These are phyloP conservation scores for Aphelinus atriplicis DNA, from an alignment of 1,140 invertebrate species.

Conservation along the genomic window DNA sequence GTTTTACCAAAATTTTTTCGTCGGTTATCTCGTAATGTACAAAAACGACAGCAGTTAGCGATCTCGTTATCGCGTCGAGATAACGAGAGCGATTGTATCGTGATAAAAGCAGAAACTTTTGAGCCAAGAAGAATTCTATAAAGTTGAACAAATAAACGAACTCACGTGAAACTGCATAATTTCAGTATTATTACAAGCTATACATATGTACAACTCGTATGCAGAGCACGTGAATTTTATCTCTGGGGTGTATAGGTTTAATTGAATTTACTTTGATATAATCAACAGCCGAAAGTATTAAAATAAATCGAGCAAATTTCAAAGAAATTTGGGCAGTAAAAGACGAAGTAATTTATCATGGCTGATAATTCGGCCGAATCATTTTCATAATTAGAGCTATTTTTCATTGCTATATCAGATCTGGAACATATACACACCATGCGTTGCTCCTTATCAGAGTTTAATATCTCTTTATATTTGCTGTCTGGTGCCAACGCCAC, in stretches of 20 bases:
- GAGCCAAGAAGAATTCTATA: slow-evolving; percentile 21
- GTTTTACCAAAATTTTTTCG: too few species aligned
- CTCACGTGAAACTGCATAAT: too few species aligned
- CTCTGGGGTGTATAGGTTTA: too few species aligned
- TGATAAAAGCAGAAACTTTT: slow-evolving; percentile 33
- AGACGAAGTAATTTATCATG: slow-evolving; percentile 25
- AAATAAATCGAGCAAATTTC: too few species aligned
- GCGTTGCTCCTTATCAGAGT: slow-evolving; percentile 17
- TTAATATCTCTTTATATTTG: slow-evolving; percentile 42
- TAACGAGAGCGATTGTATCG: slow-evolving; percentile 18
- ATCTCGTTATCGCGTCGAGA: slow-evolving; percentile 31
- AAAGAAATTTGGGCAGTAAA: too few species aligned
- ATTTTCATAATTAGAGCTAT: slow-evolving; percentile 5
- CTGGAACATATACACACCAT: too few species aligned
- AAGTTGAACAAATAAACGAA: slow-evolving; percentile 8
- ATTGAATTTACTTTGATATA: too few species aligned
- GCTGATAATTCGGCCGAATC: slow-evolving; percentile 31
- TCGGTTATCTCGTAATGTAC: background rate
- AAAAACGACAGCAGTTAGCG: slow-evolving; percentile 18
- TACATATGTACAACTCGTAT: too few species aligned
- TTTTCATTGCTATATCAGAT: too few species aligned
- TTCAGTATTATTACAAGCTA: too few species aligned
- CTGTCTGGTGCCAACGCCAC: slow-evolving; percentile 46
- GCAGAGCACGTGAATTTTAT: too few species aligned
- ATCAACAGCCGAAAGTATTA: too few species aligned